Evolutionary conservation across 1,140 invertebrate species (phyloP).

Genomic region (Caenorhabditis inopinata): DNA sequence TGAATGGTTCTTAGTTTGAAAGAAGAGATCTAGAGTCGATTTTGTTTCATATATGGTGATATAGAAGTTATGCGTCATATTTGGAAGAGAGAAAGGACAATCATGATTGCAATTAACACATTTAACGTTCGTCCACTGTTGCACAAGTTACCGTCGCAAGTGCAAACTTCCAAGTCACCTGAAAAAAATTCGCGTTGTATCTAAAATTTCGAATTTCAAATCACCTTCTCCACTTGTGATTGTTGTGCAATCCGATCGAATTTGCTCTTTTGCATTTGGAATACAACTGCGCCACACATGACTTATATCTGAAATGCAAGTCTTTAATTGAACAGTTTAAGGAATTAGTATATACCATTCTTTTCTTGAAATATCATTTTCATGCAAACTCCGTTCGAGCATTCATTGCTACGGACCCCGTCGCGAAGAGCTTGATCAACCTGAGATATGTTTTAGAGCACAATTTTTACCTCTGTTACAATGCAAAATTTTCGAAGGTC

Average conservation of each 20-base stretch:
- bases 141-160: slow-evolving; percentile 59
- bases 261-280: slow-evolving; percentile 57
- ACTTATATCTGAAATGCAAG: slow-evolving; percentile 37
- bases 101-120: neutral
- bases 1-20: too few relatives aligned
- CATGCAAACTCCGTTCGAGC: slow-evolving; percentile 57
- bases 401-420: slow-evolving; percentile 54
- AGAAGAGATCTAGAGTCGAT: too few relatives aligned
- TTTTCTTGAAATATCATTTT: slow-evolving; percentile 60
- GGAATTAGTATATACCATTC: slow-evolving; percentile 39
- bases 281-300: slow-evolving; percentile 61
- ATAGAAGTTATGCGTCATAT: too few relatives aligned
- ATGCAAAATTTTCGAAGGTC: too few relatives aligned
- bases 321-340: neutral
- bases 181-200: slow-evolving; percentile 35
- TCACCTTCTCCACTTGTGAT: slow-evolving; percentile 59
- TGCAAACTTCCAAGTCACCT: slow-evolving; percentile 60
- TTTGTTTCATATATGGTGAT: too few relatives aligned
- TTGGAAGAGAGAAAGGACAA: too few relatives aligned
- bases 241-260: slow-evolving; percentile 55
- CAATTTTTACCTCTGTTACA: too few relatives aligned
- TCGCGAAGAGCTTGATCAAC: slow-evolving; percentile 52
- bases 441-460: slow-evolving; percentile 35
- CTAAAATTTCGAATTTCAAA: neutral
- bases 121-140: slow-evolving; percentile 33